Conservation (phyloP, 2,113 vertebrate species). For the Cinclus cinclus region DNA sequence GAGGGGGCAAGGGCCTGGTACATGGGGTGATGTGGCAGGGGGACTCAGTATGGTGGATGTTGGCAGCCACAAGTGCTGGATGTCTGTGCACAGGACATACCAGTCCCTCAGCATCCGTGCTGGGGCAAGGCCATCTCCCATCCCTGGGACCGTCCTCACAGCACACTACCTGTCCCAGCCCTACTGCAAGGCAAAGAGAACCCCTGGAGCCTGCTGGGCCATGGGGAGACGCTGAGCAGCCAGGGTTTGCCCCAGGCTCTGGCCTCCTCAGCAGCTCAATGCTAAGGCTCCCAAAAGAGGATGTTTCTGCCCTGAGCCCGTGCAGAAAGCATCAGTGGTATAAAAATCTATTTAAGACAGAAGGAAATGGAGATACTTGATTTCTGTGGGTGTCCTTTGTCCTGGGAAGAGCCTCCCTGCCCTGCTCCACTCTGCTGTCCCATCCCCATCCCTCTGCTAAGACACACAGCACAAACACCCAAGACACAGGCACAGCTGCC, state of each 20-base stretch:
- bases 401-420: background rate
- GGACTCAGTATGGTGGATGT: accelerated
- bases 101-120: background rate
- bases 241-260: background rate
- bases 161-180: background rate
- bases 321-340: background rate
- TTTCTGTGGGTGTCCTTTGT: background rate
- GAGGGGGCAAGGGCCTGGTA: background rate
- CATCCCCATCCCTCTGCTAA: background rate
- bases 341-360: background rate
- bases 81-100: accelerated
- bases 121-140: background rate
- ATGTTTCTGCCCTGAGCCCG: background rate
- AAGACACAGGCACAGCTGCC: accelerated
- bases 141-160: background rate
- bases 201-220: background rate
- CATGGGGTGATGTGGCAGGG: accelerated
- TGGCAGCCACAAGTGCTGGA: accelerated
- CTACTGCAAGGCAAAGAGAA: background rate
- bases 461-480: background rate
- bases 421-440: background rate
- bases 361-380: background rate
- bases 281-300: background rate
- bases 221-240: background rate
- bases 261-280: background rate